A percentile compares a stretch with the other conserved stretches of the same genome.
Evolutionary conservation across 2,797 vertebrate species (phyloP).

Genomic region (Decapterus maruadsi): DNA sequence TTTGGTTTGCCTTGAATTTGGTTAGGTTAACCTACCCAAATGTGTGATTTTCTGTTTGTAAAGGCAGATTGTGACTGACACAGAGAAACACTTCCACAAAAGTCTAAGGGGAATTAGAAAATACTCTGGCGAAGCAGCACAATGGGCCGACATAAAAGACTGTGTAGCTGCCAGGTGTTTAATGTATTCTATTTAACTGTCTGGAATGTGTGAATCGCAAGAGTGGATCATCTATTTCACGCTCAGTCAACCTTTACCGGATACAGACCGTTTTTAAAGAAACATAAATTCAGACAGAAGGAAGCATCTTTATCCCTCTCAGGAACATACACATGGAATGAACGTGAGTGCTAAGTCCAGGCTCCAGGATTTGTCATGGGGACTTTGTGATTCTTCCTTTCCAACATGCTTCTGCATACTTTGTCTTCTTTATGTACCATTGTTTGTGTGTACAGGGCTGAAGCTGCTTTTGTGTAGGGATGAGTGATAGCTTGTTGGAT

Average conservation of each 20-base stretch:
- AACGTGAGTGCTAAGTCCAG: not conserved
- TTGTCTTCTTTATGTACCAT: constrained; percentile 6
- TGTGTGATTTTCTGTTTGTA: not conserved
- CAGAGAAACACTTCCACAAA: not conserved
- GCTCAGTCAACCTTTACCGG: not conserved
- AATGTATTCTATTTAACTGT: not conserved
- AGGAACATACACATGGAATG: not conserved
- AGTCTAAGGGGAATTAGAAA: not conserved
- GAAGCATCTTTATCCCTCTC: not conserved
- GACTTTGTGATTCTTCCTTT: not conserved
- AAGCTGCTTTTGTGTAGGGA: constrained; percentile 35
- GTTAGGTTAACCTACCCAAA: no score
- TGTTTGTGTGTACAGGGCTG: constrained; percentile 30
- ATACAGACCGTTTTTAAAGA: not conserved
- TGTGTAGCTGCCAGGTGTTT: not conserved
- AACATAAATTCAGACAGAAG: not conserved
- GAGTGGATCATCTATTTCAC: not conserved
- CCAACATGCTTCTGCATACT: not conserved
- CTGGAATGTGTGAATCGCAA: not conserved
- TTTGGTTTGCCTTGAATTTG: no score
- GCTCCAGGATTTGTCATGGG: not conserved
- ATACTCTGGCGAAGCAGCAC: not conserved
- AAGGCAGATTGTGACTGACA: not conserved
- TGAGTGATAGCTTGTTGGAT: constrained; percentile 57
- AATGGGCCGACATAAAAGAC: not conserved